phyloP scores from a whole-genome alignment of 2,113 vertebrate species.

The Embiotoca jacksoni region DNA sequence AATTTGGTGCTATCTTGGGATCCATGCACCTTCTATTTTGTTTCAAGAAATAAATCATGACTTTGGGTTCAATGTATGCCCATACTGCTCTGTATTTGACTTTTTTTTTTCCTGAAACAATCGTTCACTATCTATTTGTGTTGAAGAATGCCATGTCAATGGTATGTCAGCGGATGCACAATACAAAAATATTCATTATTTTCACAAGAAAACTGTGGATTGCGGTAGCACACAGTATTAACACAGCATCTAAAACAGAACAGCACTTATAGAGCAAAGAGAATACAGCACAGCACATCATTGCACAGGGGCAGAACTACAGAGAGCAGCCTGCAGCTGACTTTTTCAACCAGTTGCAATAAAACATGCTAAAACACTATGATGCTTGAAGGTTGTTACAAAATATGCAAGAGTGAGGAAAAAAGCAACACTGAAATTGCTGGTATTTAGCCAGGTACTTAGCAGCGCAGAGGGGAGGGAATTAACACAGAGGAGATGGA shows the following conservation, averaged over 20 bases:
- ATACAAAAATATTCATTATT: not conserved
- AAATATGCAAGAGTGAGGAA: constrained; percentile 58
- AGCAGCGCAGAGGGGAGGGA: constrained; percentile 6
- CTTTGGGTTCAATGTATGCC: not conserved
- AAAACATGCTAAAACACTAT: constrained; percentile 53
- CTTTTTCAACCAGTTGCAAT: constrained; percentile 43
- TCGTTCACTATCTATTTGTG: not conserved
- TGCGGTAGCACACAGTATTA: not conserved
- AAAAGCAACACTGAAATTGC: constrained; percentile 33
- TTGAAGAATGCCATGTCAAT: not conserved
- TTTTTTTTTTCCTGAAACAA: not conserved
- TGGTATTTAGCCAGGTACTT: constrained; percentile 49
- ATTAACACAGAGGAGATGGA: constrained; percentile 19
- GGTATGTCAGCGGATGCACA: not conserved
- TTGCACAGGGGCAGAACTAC: not conserved
- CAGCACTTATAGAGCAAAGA: not conserved
- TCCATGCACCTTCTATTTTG: constrained; percentile 19
- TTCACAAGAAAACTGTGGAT: not conserved
- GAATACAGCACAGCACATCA: not conserved
- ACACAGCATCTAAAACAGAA: not conserved
- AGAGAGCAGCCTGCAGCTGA: constrained; percentile 26
- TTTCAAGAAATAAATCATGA: constrained; percentile 37
- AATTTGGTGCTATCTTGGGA: constrained; percentile 35
- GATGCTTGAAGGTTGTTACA: constrained; percentile 40
- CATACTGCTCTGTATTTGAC: not conserved